Base-by-base conservation (phyloP, 2,888 invertebrate genomes). In the Troilus luridus region DNA sequence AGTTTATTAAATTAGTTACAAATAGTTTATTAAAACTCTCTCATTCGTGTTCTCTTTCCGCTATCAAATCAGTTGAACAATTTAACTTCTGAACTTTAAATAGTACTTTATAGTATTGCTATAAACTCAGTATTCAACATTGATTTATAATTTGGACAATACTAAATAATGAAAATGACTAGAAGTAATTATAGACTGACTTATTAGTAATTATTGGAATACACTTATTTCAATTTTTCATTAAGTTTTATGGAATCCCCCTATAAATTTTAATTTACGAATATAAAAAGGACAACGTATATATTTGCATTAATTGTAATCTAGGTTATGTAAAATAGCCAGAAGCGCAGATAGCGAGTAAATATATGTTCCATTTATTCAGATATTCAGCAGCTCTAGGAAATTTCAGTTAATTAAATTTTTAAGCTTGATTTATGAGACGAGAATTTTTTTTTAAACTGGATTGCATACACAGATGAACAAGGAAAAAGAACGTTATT, bases 361-460 rank as follows among this genome's bases (percentile, higher is more conserved):
- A 27, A 67, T 24, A 67, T 67, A 67, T 67, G 67, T 67, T 67
- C 14, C 14, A 67, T 67, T 67, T 67, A 67, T 67, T 67, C 64
- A 64, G 11, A n/a, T 64, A 24, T 24, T 67, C 67, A 67, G 67
- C 67, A 67, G 24, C 5, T 67, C 24, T 24, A 24, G 67, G 24
- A 24, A 67, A 24, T 67, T 67, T 67, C 14, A 8, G 24, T 24
- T 24, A 27, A 67, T 24, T 6, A 67, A 67, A 67, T 24, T 67
- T 67, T 5, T 12, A 24, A 67, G 2, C 24, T 67, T 24, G 67
- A 24, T 67, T 67, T 24, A 24, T 12, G 24, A 14, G 67, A 24
- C 10, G n/a, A 64, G n/a, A 64, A 21, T 0, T 11, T 64, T 64
- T n/a, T 64, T 64, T 0, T 12, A 7, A 62, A 62, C 19, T 21